A percentile compares a stretch with the other conserved stretches of the same genome.
Evolutionary conservation across 92 coral and sea anemone species (phyloP).

Genomic region (Zoanthus sociatus): DNA sequence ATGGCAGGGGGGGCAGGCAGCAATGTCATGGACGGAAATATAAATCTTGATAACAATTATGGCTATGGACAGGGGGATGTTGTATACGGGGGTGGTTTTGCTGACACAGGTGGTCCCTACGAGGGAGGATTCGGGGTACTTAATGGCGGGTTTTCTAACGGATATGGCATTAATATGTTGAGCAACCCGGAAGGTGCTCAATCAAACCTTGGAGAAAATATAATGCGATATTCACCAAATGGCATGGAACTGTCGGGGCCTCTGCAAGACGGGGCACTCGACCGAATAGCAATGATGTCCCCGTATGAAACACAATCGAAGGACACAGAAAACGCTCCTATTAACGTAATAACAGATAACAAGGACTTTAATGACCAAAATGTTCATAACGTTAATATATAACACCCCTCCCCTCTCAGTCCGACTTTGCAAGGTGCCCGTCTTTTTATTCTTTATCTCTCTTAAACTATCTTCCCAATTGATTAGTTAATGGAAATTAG

Average conservation of each 20-base stretch:
- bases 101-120: conserved; percentile 22
- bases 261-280: conserved; percentile 84
- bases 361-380: conserved; percentile 32
- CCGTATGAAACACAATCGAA: conserved; percentile 89
- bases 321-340: conserved; percentile 72
- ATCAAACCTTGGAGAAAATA: conserved; percentile 22
- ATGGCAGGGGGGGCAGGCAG: conserved; percentile 22
- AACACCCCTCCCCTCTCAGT: no score
- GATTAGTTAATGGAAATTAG: no score
- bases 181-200: neutral
- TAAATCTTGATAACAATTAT: conserved; percentile 43
- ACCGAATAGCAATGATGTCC: conserved; percentile 93
- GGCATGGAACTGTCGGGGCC: conserved; percentile 70
- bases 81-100: conserved; percentile 37
- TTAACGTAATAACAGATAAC: conserved; percentile 69
- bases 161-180: conserved; percentile 32
- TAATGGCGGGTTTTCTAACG: conserved; percentile 39
- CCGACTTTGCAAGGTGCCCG: no score
- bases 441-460: no score
- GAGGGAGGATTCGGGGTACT: conserved; percentile 28
- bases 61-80: conserved; percentile 45
- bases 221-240: conserved; percentile 38
- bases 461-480: no score
- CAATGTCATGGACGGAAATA: conserved; percentile 55
- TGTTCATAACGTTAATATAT: no score